A percentile compares a stretch with the other conserved stretches of the same genome.
These are phyloP conservation scores for Aphelenchoides besseyi DNA, from an alignment of 1,140 invertebrate species.

Conservation along the genomic window DNA sequence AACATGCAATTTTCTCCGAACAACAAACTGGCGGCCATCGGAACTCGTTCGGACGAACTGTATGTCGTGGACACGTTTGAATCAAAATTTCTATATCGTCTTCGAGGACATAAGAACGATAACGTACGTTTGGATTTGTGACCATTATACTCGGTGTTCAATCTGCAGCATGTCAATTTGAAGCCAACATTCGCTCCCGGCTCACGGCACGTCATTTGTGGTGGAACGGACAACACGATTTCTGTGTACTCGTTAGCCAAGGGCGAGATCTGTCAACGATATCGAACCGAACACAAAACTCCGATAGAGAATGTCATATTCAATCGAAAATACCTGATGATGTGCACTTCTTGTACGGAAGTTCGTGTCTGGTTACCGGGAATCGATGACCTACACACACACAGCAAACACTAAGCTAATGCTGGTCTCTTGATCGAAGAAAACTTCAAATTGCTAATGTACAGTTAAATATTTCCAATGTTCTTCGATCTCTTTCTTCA, in stretches of 20 bases:
- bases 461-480: too few relatives aligned
- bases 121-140: not conserved
- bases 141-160: not conserved
- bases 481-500: too few relatives aligned
- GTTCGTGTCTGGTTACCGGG: conserved; percentile 18
- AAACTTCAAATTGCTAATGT: too few relatives aligned
- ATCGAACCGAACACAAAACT: conserved; percentile 89
- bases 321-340: conserved; percentile 98
- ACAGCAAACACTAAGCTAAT: too few relatives aligned
- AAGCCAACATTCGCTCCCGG: conserved; percentile 26
- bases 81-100: not conserved
- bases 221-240: conserved; percentile 30
- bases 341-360: conserved; percentile 80
- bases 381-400: too few relatives aligned
- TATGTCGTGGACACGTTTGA: conserved; percentile 9
- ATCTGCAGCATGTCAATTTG: not conserved
- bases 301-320: conserved; percentile 97
- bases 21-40: not conserved
- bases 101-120: not conserved
- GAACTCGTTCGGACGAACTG: conserved; percentile 7
- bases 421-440: too few relatives aligned
- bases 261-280: conserved; percentile 66
- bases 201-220: conserved; percentile 47
- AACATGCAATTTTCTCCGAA: conserved; percentile 10
- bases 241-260: conserved; percentile 38